Evolutionary conservation across 2,888 invertebrate species (phyloP).

Genomic region (Acholoe squamosa): DNA sequence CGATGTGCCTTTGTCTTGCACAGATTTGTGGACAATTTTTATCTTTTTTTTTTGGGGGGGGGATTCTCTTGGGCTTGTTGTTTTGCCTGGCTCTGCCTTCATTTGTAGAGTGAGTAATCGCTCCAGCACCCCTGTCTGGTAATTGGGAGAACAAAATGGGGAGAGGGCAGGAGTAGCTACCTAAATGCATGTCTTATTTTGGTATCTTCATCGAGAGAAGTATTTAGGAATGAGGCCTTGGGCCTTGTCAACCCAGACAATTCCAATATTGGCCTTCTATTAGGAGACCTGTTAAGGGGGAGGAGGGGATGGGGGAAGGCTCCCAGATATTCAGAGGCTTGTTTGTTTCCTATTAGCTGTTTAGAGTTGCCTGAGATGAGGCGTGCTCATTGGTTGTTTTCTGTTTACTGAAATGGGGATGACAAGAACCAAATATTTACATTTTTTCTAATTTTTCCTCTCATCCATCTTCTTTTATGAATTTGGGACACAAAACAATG

Average conservation of each 20-base stretch:
- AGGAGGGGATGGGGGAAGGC: not conserved
- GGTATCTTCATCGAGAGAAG: not conserved
- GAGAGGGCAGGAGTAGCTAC: not conserved
- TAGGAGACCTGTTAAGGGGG: not conserved
- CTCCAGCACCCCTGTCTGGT: not conserved
- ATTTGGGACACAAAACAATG: too few species aligned
- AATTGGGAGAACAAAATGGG: slow-evolving; percentile 7
- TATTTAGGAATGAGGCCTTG: not conserved
- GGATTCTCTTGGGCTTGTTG: not conserved
- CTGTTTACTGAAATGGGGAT: not conserved
- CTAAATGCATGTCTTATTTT: not conserved
- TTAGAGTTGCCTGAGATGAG: not conserved
- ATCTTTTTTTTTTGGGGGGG: not conserved
- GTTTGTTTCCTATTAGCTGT: slow-evolving; percentile 27
- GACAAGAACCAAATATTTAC: too few species aligned
- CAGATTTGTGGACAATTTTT: not conserved
- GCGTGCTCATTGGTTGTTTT: not conserved
- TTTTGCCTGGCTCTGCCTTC: not conserved
- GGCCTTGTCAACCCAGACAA: not conserved
- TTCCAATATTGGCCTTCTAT: not conserved
- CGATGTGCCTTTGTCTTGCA: not conserved
- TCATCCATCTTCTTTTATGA: too few species aligned
- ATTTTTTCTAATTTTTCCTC: too few species aligned
- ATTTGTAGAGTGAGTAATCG: slow-evolving; percentile 33
- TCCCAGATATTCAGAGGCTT: slow-evolving; percentile 12